Evolutionary conservation across 2,888 invertebrate genomes (phyloP), one percentile per base, ranked within the genome.

Genomic region (Macrosiphum euphorbiae): DNA sequence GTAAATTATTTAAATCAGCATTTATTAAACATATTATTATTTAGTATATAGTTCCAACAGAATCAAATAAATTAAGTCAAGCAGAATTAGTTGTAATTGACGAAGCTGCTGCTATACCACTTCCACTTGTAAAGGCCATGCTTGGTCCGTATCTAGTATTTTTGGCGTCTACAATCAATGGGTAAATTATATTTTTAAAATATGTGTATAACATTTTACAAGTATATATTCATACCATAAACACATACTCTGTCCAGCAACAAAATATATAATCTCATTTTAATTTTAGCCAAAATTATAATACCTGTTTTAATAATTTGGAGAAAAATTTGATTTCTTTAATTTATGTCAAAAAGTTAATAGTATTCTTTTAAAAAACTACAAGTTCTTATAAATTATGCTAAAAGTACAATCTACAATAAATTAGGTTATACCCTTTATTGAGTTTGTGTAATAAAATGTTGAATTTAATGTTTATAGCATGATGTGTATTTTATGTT

Each of bases 101-200:
- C 96, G 99, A 99, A 96, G 99, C 99, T 3, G 99, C 99, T 0
- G 99, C 99, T 16, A 99, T 99, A 95, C 99, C 99, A 0, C 96
- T 99, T 94, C 98, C 98, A 0, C 97, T 98, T 95, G 99, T 99
- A 0, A 98, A 98, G 95, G 97, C 97, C 3, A 98, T 99, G 96
- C 96, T 98, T 94, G 98, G 98, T 0, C 98, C 99, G 0, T 99
- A 99, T 95, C 96, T 99, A 67, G 98, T 99, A 26, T 98, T 99
- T 95, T 97, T 99, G 95, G 98, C 99, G 0, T 99, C 99, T 0
- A 99, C 99, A 0, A 98, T 99, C 86, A 98, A 99, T 95, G 99
- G 99, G 96, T 97, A 96, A 95, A 96, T 90, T 87, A 8, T 8
- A 47, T 85, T 28, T 44, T 13, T 89, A 20, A 28, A n/a, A 78